These are phyloP conservation scores for Poecilus cupreus DNA, from an alignment of 2,888 invertebrate genomes.

Conservation along the genomic window DNA sequence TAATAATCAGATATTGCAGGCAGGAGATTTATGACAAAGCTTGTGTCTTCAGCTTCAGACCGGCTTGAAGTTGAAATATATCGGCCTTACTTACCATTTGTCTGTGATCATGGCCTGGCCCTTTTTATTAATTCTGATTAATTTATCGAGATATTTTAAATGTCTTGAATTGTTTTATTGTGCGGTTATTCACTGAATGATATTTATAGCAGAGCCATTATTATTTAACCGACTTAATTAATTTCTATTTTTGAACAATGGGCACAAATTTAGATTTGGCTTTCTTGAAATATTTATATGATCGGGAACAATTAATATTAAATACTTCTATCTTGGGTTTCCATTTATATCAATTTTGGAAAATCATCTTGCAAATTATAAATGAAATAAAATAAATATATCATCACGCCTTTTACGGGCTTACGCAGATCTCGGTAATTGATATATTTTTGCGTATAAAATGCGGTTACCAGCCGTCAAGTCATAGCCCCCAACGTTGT, in stretches of 20 bases:
- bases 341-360: too few species aligned
- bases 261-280: too few species aligned
- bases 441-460: too few species aligned
- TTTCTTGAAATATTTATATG: too few species aligned
- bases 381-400: too few species aligned
- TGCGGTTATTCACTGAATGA: neutral
- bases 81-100: conserved; percentile 22
- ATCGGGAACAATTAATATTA: too few species aligned
- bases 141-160: conserved; percentile 24
- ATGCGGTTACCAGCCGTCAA: too few species aligned
- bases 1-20: conserved; percentile 42
- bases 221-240: neutral
- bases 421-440: too few species aligned
- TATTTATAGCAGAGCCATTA: conserved; percentile 12
- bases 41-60: conserved; percentile 27
- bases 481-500: too few species aligned
- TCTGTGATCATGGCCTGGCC: neutral
- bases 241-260: neutral
- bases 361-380: too few species aligned
- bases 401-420: too few species aligned
- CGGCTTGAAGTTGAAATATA: conserved; percentile 29
- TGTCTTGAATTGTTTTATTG: conserved; percentile 1
- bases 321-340: too few species aligned
- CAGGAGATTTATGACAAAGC: conserved; percentile 31
- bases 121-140: conserved; percentile 29